Percentiles rank a stretch among this genome's conserved stretches.
Conservation (phyloP, 2,888 invertebrate genomes). For the Trachelus tabidus region DNA sequence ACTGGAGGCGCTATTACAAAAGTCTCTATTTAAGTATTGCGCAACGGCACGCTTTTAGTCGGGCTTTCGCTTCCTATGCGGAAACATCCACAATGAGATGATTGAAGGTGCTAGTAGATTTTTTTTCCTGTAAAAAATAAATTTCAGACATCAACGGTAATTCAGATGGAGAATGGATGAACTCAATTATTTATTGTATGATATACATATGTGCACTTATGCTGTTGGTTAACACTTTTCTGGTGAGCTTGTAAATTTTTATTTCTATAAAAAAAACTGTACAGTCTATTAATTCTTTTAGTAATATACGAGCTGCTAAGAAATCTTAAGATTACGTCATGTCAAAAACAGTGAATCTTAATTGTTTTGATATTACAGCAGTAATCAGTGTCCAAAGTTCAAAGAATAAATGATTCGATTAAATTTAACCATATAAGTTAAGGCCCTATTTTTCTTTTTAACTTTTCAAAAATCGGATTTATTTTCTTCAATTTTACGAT, state of each 20-base stretch:
- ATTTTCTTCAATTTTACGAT: too few species aligned
- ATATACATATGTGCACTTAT: too few species aligned
- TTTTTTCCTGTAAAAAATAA: not conserved
- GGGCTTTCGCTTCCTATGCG: not conserved
- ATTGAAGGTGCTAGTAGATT: not conserved
- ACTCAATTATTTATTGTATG: too few species aligned
- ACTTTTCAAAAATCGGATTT: too few species aligned
- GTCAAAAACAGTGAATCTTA: not conserved
- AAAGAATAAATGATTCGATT: too few species aligned
- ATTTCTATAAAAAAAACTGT: too few species aligned
- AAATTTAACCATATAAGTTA: too few species aligned
- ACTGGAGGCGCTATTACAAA: not conserved
- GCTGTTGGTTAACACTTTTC: too few species aligned
- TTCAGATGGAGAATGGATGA: too few species aligned
- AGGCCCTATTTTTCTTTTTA: too few species aligned
- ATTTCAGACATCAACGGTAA: too few species aligned
- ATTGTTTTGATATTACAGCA: not conserved
- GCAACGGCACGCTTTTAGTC: not conserved
- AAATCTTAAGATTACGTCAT: not conserved
- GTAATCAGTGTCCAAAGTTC: not conserved
- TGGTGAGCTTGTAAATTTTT: too few species aligned
- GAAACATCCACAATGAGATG: not conserved
- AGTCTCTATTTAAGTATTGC: not conserved
- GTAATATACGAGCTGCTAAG: not conserved
- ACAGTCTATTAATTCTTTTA: not conserved